A percentile compares a stretch with the other conserved stretches of the same genome.
Evolutionary conservation across 2,797 vertebrate species (phyloP).

Genomic region (Dendrocincla tyrannina): DNA sequence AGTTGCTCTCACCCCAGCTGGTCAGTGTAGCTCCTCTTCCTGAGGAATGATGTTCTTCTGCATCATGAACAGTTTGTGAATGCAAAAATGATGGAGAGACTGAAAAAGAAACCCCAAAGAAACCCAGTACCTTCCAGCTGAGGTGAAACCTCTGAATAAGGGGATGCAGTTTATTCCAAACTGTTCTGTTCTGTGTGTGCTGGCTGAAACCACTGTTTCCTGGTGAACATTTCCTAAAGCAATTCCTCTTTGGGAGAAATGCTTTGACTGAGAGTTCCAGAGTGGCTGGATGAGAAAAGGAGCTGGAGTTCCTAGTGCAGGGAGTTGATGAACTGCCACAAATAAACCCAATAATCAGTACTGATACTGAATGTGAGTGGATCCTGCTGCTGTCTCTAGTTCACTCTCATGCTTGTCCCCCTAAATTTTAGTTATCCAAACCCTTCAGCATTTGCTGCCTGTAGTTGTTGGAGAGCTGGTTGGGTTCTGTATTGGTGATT

Average conservation of each 20-base stretch:
- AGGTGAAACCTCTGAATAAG: not conserved
- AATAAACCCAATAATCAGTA: not conserved
- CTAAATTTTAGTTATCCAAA: not conserved
- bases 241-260: not conserved
- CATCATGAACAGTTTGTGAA: not conserved
- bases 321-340: not conserved
- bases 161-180: not conserved
- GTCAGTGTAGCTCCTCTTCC: not conserved
- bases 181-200: not conserved
- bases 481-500: not conserved
- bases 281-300: not conserved
- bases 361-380: not conserved
- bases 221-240: not conserved
- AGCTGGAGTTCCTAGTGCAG: not conserved
- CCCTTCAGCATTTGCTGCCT: not conserved
- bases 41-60: not conserved
- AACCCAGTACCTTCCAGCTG: not conserved
- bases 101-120: not conserved
- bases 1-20: not conserved
- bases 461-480: not conserved
- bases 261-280: not conserved
- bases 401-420: not conserved
- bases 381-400: not conserved
- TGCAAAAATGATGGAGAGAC: not conserved
- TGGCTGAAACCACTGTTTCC: not conserved